Conservation (phyloP, 2,888 invertebrate genomes). For the Allophyes oxyacanthae region DNA sequence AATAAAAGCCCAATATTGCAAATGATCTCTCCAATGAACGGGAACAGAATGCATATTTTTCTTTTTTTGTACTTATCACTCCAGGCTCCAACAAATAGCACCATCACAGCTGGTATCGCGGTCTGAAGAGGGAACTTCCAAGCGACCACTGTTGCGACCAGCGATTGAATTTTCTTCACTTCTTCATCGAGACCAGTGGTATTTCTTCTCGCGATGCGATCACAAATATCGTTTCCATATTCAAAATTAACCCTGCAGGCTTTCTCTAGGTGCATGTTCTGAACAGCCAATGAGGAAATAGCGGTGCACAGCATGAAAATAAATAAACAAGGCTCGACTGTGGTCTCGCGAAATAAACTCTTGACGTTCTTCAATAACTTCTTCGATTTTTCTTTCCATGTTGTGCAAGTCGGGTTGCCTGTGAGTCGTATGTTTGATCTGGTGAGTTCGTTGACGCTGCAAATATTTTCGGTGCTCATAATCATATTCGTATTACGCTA, state of each 20-base stretch:
- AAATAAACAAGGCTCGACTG: constrained; percentile 91
- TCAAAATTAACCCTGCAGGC: constrained; percentile 88
- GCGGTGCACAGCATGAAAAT: constrained; percentile 91
- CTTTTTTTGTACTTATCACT: constrained; percentile 89
- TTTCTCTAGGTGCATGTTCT: constrained; percentile 90
- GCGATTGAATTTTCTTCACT: constrained; percentile 80
- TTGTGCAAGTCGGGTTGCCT: constrained; percentile 61
- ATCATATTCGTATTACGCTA: constrained; percentile 69
- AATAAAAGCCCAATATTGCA: constrained; percentile 87
- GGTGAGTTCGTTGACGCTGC: constrained; percentile 73
- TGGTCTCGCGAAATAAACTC: constrained; percentile 78
- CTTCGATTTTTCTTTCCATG: constrained; percentile 78
- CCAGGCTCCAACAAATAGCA: constrained; percentile 90
- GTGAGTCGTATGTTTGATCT: constrained; percentile 80
- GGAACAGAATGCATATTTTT: constrained; percentile 89
- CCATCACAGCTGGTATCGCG: constrained; percentile 88
- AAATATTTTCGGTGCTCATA: constrained; percentile 70
- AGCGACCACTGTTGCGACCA: constrained; percentile 87
- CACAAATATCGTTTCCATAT: constrained; percentile 87
- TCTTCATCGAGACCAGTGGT: constrained; percentile 80
- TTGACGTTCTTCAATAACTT: constrained; percentile 75
- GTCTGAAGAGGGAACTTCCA: constrained; percentile 90
- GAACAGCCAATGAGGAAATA: constrained; percentile 90
- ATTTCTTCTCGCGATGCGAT: constrained; percentile 81
- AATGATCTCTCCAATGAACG: constrained; percentile 88